Evolutionary conservation across 2,797 vertebrate species (phyloP).

Genomic region (Aplochiton taeniatus): DNA sequence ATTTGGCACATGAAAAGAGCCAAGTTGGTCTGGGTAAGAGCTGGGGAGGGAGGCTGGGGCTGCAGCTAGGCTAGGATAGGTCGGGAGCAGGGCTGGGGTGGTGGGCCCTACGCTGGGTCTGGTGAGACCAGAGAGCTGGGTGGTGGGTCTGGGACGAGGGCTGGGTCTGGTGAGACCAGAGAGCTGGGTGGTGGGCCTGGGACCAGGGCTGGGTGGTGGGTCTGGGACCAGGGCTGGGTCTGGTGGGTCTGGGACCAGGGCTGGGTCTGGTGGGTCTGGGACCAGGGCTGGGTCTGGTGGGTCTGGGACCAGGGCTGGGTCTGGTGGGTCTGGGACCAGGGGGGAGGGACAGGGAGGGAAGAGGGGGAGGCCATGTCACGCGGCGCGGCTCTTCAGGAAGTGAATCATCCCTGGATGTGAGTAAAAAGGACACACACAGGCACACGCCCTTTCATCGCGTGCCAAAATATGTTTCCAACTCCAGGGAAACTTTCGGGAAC

Average conservation of each 20-base stretch:
- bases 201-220: neutral
- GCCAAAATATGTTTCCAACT: conserved; percentile 60
- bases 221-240: no score
- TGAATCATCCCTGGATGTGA: conserved; percentile 48
- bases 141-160: no score
- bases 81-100: no score
- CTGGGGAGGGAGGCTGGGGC: conserved; percentile 31
- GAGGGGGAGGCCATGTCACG: conserved; percentile 57
- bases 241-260: no score
- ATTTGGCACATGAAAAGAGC: conserved; percentile 54
- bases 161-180: neutral
- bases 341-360: conserved; percentile 31
- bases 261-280: no score
- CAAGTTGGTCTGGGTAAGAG: conserved; percentile 52
- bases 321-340: conserved; percentile 15
- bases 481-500: conserved; percentile 66
- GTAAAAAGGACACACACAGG: conserved; percentile 30
- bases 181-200: no score
- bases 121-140: no score
- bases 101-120: no score
- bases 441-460: conserved; percentile 57
- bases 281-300: no score
- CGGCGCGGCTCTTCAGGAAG: conserved; percentile 52
- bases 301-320: no score
- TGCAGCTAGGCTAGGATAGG: no score